phyloP scores from a whole-genome alignment of 2,888 invertebrate species.

The Tipula vernalis region DNA sequence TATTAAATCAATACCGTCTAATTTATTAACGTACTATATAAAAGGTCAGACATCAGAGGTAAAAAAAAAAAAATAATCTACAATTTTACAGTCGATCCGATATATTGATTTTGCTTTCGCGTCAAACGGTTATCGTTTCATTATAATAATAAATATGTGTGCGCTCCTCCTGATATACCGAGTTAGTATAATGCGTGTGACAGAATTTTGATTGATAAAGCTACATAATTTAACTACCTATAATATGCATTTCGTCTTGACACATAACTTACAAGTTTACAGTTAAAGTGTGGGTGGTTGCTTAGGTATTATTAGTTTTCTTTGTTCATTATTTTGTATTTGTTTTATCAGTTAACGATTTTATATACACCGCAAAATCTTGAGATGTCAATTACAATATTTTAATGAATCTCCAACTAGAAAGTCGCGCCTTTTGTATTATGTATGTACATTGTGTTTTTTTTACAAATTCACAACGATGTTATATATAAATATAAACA shows the following conservation, averaged over 20 bases:
- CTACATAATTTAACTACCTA: not conserved
- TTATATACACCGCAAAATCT: no score
- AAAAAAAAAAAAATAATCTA: no score
- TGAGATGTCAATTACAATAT: no score
- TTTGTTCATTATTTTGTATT: not conserved
- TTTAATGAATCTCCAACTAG: not conserved
- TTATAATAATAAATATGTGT: no score
- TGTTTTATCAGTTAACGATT: no score
- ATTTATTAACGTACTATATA: not conserved
- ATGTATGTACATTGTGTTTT: no score
- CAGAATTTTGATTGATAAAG: not conserved
- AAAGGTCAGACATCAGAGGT: not conserved
- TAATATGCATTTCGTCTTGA: not conserved
- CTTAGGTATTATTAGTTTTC: not conserved
- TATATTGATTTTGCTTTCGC: not conserved
- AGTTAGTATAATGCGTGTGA: not conserved
- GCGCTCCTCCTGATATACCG: not conserved
- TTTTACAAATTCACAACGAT: not conserved
- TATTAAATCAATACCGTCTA: not conserved
- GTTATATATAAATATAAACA: not conserved
- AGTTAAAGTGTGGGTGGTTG: not conserved
- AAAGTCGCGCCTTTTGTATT: not conserved
- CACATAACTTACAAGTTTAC: not conserved
- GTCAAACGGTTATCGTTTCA: not conserved
- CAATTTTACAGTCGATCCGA: not conserved